phyloP scores from a whole-genome alignment of 1,140 invertebrate species.

The Bradysia coprophila region DNA sequence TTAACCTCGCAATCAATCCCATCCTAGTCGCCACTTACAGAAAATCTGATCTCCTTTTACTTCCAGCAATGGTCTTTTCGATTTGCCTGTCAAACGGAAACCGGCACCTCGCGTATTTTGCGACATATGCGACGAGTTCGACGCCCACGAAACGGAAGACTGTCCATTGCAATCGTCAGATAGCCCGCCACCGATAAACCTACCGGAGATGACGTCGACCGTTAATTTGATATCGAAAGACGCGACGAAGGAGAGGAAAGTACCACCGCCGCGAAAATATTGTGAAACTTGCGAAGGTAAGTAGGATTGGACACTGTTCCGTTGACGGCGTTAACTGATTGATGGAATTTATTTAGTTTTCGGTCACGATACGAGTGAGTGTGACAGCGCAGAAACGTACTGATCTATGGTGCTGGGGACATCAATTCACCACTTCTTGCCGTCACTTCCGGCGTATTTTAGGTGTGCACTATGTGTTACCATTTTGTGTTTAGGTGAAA shows the following conservation, averaged over 20 bases:
- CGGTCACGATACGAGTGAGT: slow-evolving; percentile 58
- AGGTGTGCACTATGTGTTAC: too few relatives aligned
- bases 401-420: too few relatives aligned
- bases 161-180: slow-evolving; percentile 71
- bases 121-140: slow-evolving; percentile 95
- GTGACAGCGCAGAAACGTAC: slow-evolving; percentile 66
- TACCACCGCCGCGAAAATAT: slow-evolving; percentile 52
- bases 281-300: slow-evolving; percentile 88
- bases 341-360: slow-evolving; percentile 42
- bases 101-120: slow-evolving; percentile 73
- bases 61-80: slow-evolving; percentile 14
- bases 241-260: slow-evolving; percentile 24
- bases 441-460: too few relatives aligned
- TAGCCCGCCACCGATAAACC: slow-evolving; percentile 25
- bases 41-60: too few relatives aligned
- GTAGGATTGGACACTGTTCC: too few relatives aligned
- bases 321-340: too few relatives aligned
- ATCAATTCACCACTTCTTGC: too few relatives aligned
- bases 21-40: too few relatives aligned
- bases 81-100: slow-evolving; percentile 15
- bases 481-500: too few relatives aligned
- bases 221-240: slow-evolving; percentile 20
- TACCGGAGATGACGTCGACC: slow-evolving; percentile 13
- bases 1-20: too few relatives aligned
- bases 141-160: slow-evolving; percentile 91